A percentile compares a stretch with the other conserved stretches of the same genome.
These are phyloP conservation scores for Xestia sexstrigata DNA, from an alignment of 2,888 invertebrate genomes.

Conservation along the genomic window DNA sequence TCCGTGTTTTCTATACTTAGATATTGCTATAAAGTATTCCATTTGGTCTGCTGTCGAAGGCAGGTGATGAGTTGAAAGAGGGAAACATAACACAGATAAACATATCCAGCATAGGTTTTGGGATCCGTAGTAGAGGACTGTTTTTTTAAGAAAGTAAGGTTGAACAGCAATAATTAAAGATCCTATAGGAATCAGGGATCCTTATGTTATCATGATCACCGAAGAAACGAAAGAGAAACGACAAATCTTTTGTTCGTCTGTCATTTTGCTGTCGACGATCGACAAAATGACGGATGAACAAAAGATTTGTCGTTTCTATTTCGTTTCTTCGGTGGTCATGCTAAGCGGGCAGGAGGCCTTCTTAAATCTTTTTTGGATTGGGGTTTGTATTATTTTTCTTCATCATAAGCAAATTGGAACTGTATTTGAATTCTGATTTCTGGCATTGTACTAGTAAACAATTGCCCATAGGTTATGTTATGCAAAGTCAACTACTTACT, in stretches of 20 bases:
- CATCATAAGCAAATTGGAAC: background rate
- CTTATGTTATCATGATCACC: too few relatives aligned
- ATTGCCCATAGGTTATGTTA: background rate
- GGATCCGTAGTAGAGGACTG: background rate
- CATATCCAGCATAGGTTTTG: background rate
- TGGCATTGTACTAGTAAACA: background rate
- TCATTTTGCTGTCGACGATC: too few relatives aligned
- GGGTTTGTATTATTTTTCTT: background rate
- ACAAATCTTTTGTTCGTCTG: too few relatives aligned
- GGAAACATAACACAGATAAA: too few relatives aligned
- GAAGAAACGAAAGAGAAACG: too few relatives aligned
- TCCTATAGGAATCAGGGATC: background rate
- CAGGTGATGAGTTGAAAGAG: background rate
- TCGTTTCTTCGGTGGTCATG: too few relatives aligned
- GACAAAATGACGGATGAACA: too few relatives aligned
- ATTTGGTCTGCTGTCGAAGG: background rate
- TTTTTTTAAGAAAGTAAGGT: background rate
- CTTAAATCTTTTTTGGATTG: background rate
- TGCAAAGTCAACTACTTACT: background rate
- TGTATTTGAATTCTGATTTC: background rate
- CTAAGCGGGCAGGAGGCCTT: too few relatives aligned
- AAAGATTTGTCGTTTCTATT: too few relatives aligned
- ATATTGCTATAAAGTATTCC: background rate
- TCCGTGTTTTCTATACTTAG: background rate
- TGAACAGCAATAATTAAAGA: background rate